These are phyloP conservation scores for Poeciliopsis turneri DNA, from an alignment of 2,797 vertebrate genomes.

Conservation along the genomic window DNA sequence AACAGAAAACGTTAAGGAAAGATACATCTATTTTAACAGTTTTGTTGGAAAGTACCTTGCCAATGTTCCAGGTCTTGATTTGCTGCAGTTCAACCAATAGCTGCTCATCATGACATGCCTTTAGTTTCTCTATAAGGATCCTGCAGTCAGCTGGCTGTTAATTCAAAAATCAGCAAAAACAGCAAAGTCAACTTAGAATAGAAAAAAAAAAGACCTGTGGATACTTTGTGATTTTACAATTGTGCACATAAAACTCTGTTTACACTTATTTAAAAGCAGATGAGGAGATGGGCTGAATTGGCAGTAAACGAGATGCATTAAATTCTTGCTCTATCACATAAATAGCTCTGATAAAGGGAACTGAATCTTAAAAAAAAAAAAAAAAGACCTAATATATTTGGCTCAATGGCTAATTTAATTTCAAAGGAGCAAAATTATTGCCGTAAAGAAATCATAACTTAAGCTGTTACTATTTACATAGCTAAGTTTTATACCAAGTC, in stretches of 20 bases:
- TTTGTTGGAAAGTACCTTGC: constrained; percentile 84
- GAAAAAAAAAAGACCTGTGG: not conserved
- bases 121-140: constrained; percentile 96
- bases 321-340: not conserved
- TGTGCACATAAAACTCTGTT: not conserved
- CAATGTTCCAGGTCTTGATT: constrained; percentile 99
- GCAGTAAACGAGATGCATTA: too few relatives aligned
- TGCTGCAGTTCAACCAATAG: constrained; percentile 94
- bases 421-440: too few relatives aligned
- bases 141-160: constrained; percentile 94
- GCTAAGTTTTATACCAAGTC: not conserved
- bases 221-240: not conserved
- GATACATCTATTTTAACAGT: not conserved
- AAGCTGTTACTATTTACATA: not conserved
- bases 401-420: not conserved
- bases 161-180: constrained; percentile 32
- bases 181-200: not conserved
- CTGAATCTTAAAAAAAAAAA: not conserved
- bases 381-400: not conserved
- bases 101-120: constrained; percentile 94
- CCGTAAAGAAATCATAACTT: not conserved
- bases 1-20: not conserved
- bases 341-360: not conserved
- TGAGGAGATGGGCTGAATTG: not conserved
- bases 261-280: not conserved